Percentiles rank a stretch among this genome's conserved stretches.
Evolutionary conservation across 2,113 vertebrate genomes (phyloP).

Genomic region (Notarius quadriscutis): DNA sequence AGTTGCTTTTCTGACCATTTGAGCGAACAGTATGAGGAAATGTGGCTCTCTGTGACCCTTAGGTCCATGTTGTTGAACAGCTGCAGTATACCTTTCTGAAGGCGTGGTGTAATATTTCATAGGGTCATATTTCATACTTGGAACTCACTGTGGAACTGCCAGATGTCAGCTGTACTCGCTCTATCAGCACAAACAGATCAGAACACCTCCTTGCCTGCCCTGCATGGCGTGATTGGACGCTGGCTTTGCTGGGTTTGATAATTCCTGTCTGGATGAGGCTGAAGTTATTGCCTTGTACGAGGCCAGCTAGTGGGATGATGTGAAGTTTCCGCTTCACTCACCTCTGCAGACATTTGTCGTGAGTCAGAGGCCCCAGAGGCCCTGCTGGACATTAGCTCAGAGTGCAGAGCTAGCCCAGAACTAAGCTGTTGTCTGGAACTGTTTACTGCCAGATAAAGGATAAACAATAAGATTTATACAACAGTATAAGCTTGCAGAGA

Average conservation of each 20-base stretch:
- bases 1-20: conserved; percentile 19
- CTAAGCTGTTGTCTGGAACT: conserved; percentile 47
- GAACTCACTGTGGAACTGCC: conserved; percentile 25
- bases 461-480: conserved; percentile 51
- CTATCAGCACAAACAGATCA: conserved; percentile 40
- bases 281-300: conserved; percentile 1
- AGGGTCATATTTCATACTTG: conserved; percentile 24
- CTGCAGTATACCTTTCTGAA: conserved; percentile 18
- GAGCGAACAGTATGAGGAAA: neutral
- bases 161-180: conserved; percentile 43
- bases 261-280: conserved; percentile 23
- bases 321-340: conserved; percentile 32
- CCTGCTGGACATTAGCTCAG: conserved; percentile 38
- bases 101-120: conserved; percentile 42
- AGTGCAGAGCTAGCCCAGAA: conserved; percentile 36
- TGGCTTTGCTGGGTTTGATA: conserved; percentile 20
- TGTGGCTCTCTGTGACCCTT: neutral
- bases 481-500: conserved; percentile 2
- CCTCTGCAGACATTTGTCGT: conserved; percentile 15
- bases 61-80: conserved; percentile 5
- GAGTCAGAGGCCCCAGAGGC: conserved; percentile 33
- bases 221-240: conserved; percentile 3
- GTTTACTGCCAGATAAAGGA: conserved; percentile 48
- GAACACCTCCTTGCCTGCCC: conserved; percentile 9
- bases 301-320: conserved; percentile 20